phyloP scores from a whole-genome alignment of 2,888 invertebrate genomes.

The Cyclophora punctaria region DNA sequence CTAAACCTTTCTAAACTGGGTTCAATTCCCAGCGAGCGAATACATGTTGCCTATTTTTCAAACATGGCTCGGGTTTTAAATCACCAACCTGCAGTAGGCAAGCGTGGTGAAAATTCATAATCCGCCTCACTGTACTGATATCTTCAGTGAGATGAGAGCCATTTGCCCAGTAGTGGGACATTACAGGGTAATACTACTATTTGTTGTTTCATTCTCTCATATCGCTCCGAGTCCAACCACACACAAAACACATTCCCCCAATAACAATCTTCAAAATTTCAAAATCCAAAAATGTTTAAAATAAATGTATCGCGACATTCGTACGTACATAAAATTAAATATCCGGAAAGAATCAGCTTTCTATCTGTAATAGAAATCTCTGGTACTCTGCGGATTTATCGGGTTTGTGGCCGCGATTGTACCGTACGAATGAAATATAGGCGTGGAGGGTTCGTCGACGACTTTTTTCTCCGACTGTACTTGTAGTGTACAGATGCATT shows the following conservation, averaged over 20 bases:
- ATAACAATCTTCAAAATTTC: conserved; percentile 16
- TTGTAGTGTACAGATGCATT: conserved; percentile 14
- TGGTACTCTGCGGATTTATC: conserved; percentile 51
- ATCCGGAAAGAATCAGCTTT: conserved; percentile 65
- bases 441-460: conserved; percentile 39
- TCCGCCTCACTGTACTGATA: too few relatives aligned
- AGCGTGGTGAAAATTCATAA: too few relatives aligned
- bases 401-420: conserved; percentile 52
- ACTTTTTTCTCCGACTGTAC: conserved; percentile 39
- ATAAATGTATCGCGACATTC: conserved; percentile 40
- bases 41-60: too few relatives aligned
- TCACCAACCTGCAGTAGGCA: too few relatives aligned
- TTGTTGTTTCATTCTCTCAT: too few relatives aligned
- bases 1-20: too few relatives aligned
- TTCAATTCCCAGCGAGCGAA: too few relatives aligned
- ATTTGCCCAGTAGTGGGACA: too few relatives aligned
- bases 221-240: neutral
- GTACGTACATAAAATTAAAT: conserved; percentile 63
- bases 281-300: conserved; percentile 35
- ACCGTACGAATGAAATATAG: conserved; percentile 62
- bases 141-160: too few relatives aligned
- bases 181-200: too few relatives aligned
- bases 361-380: conserved; percentile 72
- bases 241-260: conserved; percentile 1
- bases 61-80: too few relatives aligned